Conservation (phyloP, 2,888 invertebrate species). For the Brachypalpus laphriformis region DNA sequence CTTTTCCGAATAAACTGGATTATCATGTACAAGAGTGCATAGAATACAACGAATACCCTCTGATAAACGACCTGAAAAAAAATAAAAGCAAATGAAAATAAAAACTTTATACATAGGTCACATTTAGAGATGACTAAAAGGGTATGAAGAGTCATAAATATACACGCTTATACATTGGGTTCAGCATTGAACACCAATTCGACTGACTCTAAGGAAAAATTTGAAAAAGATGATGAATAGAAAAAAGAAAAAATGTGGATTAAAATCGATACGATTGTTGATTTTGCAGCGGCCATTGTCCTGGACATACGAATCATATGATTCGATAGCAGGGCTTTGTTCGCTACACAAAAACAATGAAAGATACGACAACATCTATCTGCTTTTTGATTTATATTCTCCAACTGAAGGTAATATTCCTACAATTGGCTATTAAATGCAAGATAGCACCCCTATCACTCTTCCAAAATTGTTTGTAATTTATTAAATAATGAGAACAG, state of each 20-base stretch:
- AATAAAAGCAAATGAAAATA: background rate
- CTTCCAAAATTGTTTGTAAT: background rate
- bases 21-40: constrained; percentile 8
- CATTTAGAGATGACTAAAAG: background rate
- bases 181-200: background rate
- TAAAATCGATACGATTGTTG: background rate
- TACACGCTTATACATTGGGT: too few relatives aligned
- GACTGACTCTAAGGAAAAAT: background rate
- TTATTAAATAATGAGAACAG: background rate
- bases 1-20: background rate
- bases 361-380: too few relatives aligned
- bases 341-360: too few relatives aligned
- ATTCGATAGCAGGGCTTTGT: too few relatives aligned
- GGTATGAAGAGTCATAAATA: too few relatives aligned
- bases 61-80: constrained; percentile 3
- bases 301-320: background rate
- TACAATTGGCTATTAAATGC: constrained; percentile 8
- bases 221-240: background rate
- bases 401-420: background rate
- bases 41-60: background rate
- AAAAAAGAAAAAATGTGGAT: background rate
- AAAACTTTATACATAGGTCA: too few relatives aligned
- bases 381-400: background rate
- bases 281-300: background rate
- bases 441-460: background rate